A percentile compares a stretch with the other conserved stretches of the same genome.
phyloP scores from a whole-genome alignment of 2,888 invertebrate species.

The Conus canariensis region DNA sequence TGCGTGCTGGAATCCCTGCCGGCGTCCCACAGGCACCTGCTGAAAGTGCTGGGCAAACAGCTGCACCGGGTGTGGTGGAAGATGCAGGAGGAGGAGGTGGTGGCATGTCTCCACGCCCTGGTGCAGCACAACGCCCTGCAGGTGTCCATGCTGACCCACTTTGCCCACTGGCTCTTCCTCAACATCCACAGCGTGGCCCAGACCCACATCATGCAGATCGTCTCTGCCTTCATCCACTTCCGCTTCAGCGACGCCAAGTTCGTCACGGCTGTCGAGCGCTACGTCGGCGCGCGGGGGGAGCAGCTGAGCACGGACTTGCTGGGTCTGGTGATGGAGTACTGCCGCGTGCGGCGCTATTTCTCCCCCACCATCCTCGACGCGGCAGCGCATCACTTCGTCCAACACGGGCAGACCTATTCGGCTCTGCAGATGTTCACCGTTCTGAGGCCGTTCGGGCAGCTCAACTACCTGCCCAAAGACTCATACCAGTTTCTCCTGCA shows the following conservation, averaged over 20 bases:
- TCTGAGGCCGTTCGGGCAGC: conserved; percentile 83
- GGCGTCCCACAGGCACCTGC: conserved; percentile 83
- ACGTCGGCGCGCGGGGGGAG: conserved; percentile 82
- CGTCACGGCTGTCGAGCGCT: conserved; percentile 83
- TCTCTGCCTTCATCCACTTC: conserved; percentile 82
- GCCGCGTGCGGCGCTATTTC: conserved; percentile 83
- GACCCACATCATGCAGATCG: conserved; percentile 79
- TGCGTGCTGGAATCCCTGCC: conserved; percentile 82
- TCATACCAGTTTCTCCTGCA: conserved; percentile 15
- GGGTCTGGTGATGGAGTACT: conserved; percentile 84
- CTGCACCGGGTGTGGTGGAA: conserved; percentile 82
- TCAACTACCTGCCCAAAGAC: conserved; percentile 81
- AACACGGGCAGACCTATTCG: conserved; percentile 80
- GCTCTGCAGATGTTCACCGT: conserved; percentile 82
- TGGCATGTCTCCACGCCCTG: conserved; percentile 67
- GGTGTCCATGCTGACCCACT: conserved; percentile 73
- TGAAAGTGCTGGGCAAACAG: conserved; percentile 83
- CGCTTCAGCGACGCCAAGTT: conserved; percentile 82
- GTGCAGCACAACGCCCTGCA: conserved; percentile 62
- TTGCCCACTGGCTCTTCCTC: conserved; percentile 82
- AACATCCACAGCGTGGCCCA: conserved; percentile 84
- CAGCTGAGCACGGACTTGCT: conserved; percentile 81
- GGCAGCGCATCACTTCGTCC: conserved; percentile 82
- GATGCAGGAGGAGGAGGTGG: conserved; percentile 67
- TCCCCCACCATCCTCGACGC: conserved; percentile 83